Conservation (phyloP, 1,140 invertebrate genomes). For the Ostrea edulis region DNA sequence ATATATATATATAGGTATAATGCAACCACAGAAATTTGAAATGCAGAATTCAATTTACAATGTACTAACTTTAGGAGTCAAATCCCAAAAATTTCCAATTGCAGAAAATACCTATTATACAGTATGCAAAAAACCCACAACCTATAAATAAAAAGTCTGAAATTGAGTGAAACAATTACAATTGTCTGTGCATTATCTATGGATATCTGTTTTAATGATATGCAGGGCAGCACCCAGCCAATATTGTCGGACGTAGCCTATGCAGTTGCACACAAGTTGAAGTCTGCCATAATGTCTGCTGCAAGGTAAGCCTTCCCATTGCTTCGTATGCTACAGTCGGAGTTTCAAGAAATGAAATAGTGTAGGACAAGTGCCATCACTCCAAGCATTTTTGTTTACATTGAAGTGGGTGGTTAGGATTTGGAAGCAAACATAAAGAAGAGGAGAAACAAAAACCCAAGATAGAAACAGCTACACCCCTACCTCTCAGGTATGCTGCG, state of each 20-base stretch:
- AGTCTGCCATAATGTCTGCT: conserved; percentile 86
- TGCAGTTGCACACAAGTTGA: conserved; percentile 93
- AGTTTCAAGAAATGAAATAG: too few species aligned
- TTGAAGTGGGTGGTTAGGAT: conserved; percentile 80
- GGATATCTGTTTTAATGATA: not conserved
- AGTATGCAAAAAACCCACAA: too few species aligned
- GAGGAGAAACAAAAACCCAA: conserved; percentile 78
- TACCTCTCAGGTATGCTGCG: conserved; percentile 73
- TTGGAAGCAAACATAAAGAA: conserved; percentile 70
- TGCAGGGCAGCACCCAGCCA: conserved; percentile 85
- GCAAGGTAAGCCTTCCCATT: conserved; percentile 85
- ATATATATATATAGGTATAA: too few species aligned
- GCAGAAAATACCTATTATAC: too few species aligned
- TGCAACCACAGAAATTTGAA: too few species aligned
- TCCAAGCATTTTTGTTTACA: conserved; percentile 44
- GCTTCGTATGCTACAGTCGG: not conserved
- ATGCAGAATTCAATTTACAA: too few species aligned
- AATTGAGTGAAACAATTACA: too few species aligned
- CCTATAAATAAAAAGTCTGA: too few species aligned
- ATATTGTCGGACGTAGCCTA: conserved; percentile 91
- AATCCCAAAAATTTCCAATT: too few species aligned
- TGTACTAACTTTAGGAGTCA: too few species aligned
- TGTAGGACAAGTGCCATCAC: not conserved
- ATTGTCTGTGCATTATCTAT: not conserved
- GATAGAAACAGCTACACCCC: conserved; percentile 80